These are phyloP conservation scores for Clarias batrachus DNA, from an alignment of 2,113 vertebrate species.

Conservation along the genomic window DNA sequence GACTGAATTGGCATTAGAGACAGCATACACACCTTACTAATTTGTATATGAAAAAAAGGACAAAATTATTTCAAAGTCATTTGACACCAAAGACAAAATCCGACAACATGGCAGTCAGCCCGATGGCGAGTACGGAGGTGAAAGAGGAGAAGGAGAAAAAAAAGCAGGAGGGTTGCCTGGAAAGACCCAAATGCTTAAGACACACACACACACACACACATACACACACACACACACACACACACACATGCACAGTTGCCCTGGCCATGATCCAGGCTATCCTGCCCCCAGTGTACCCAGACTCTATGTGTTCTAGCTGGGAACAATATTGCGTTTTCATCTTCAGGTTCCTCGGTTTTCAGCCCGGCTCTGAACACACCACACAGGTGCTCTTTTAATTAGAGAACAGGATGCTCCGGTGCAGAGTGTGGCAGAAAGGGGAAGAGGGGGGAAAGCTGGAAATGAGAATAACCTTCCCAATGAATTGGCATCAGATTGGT, in stretches of 20 bases:
- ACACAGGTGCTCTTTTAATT: constrained; percentile 76
- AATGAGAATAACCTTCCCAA: constrained; percentile 56
- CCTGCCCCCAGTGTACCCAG: constrained; percentile 49
- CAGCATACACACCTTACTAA: constrained; percentile 1
- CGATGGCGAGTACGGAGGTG: constrained; percentile 13
- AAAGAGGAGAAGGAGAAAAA: constrained; percentile 33
- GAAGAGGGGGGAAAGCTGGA: constrained; percentile 39
- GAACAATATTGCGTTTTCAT: constrained; percentile 60
- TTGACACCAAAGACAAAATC: constrained; percentile 50
- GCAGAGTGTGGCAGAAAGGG: constrained; percentile 45
- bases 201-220: constrained; percentile 46
- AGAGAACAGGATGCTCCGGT: constrained; percentile 56
- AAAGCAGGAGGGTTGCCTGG: constrained; percentile 48
- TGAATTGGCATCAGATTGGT: constrained; percentile 65
- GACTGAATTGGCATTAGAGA: constrained; percentile 7
- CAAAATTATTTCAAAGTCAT: constrained; percentile 36
- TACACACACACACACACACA: constrained; percentile 50
- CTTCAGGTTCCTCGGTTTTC: constrained; percentile 43
- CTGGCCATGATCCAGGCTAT: constrained; percentile 64
- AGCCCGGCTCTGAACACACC: constrained; percentile 40
- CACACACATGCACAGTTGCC: constrained; percentile 47
- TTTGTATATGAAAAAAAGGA: neutral
- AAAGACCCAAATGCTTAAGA: constrained; percentile 46
- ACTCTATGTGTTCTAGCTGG: constrained; percentile 54
- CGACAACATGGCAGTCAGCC: constrained; percentile 37